Percentiles rank a stretch among this genome's conserved stretches.
These are phyloP conservation scores for Ochotona princeps DNA, from an alignment of 2,113 vertebrate species.

Conservation along the genomic window DNA sequence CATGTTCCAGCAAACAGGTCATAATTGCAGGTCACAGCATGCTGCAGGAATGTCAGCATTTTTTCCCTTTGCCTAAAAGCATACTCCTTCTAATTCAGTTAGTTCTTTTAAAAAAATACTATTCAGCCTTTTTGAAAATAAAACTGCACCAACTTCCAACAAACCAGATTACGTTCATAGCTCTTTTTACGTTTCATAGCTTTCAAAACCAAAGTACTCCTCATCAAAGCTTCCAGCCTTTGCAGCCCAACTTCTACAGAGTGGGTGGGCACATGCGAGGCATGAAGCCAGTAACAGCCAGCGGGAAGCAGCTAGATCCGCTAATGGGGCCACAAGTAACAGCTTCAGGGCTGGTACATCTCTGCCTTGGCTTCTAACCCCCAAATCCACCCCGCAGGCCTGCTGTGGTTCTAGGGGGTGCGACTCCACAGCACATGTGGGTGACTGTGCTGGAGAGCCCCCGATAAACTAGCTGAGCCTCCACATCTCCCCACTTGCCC, in stretches of 20 bases:
- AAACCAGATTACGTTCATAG: not conserved
- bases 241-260: not conserved
- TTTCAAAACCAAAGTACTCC: constrained; percentile 16
- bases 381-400: not conserved
- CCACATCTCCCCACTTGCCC: not conserved
- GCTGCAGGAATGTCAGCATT: not conserved
- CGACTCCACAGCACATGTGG: not conserved
- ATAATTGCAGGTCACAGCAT: constrained; percentile 19
- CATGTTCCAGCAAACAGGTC: not conserved
- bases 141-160: not conserved
- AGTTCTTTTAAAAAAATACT: constrained; percentile 30
- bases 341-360: not conserved
- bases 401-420: not conserved
- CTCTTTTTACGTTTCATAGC: no score
- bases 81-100: constrained; percentile 2
- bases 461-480: not conserved
- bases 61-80: not conserved
- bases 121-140: constrained; percentile 29
- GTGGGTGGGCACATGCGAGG: not conserved
- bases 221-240: not conserved
- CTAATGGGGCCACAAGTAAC: not conserved
- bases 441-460: not conserved
- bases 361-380: not conserved
- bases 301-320: not conserved
- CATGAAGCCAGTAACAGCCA: not conserved